Conservation (phyloP, 2,113 vertebrate species). For the Campylomormyrus numenius region DNA sequence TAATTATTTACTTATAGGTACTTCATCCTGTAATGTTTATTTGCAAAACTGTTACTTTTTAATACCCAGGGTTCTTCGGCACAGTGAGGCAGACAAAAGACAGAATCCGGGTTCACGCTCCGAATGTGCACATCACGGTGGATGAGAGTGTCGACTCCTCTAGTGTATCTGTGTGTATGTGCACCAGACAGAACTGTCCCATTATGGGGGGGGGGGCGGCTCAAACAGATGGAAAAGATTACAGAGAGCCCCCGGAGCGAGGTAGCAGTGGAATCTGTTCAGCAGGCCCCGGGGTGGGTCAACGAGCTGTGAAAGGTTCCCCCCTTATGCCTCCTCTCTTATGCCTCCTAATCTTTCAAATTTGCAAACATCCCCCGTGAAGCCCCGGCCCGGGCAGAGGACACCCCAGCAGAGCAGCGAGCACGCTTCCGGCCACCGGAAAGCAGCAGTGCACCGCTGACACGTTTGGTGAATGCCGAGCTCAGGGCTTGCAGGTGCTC, state of each 20-base stretch:
- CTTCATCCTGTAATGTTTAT: background rate
- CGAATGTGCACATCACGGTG: too few species aligned
- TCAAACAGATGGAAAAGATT: slow-evolving; percentile 1
- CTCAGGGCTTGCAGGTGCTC: background rate
- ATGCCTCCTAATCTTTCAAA: background rate
- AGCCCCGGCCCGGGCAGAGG: background rate
- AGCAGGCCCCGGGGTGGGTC: background rate
- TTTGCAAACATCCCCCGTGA: background rate
- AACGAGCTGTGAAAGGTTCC: background rate
- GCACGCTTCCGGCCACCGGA: background rate
- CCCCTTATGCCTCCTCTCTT: background rate
- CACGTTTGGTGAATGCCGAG: background rate
- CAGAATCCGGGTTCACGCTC: background rate
- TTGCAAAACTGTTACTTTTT: background rate
- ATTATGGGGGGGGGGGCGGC: background rate
- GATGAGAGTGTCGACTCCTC: background rate
- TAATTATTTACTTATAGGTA: background rate
- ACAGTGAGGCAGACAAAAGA: background rate
- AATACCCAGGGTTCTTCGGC: background rate
- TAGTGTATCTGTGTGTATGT: background rate
- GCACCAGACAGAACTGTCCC: background rate
- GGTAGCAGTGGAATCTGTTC: background rate
- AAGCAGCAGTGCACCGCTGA: background rate
- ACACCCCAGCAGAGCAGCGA: background rate
- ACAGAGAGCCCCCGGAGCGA: background rate